These are phyloP conservation scores for Sialis lutaria DNA, from an alignment of 2,888 invertebrate genomes.

Conservation along the genomic window DNA sequence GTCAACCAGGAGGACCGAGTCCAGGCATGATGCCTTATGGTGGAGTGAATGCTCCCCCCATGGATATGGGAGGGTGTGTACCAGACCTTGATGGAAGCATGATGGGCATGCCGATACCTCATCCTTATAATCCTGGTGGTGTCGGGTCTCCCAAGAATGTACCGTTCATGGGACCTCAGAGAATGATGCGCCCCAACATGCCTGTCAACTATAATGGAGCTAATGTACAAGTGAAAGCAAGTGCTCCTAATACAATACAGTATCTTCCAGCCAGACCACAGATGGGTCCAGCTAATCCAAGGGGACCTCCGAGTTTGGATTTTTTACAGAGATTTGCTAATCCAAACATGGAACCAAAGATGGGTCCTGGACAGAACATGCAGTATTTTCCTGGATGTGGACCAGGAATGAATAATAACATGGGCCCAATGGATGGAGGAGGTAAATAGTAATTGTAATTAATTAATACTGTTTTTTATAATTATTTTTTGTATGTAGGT, in stretches of 20 bases:
- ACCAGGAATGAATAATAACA: constrained; percentile 28
- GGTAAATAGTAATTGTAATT: constrained; percentile 8
- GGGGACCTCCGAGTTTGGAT: constrained; percentile 76
- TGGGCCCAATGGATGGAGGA: constrained; percentile 26
- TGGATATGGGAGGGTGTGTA: constrained; percentile 23
- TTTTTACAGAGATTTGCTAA: constrained; percentile 79
- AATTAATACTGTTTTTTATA: constrained; percentile 11
- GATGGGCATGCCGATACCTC: constrained; percentile 17
- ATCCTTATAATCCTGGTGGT: constrained; percentile 27
- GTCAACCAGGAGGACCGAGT: constrained; percentile 27
- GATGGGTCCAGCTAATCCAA: constrained; percentile 46
- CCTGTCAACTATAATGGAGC: constrained; percentile 52
- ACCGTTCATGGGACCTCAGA: constrained; percentile 23
- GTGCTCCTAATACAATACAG: constrained; percentile 95
- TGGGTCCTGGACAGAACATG: constrained; percentile 45
- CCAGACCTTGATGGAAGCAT: constrained; percentile 17
- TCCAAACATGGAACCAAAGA: constrained; percentile 54
- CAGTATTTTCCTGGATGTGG: constrained; percentile 56
- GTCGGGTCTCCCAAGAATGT: constrained; percentile 29
- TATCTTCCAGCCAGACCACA: constrained; percentile 93
- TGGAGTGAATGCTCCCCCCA: constrained; percentile 22
- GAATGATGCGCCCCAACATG: constrained; percentile 47
- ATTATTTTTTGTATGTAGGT: constrained; percentile 2
- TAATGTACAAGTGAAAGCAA: constrained; percentile 88
- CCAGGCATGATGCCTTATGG: constrained; percentile 37